Evolutionary conservation across 2,888 invertebrate species (phyloP).

Genomic region (Caenorhabditis japonica): DNA sequence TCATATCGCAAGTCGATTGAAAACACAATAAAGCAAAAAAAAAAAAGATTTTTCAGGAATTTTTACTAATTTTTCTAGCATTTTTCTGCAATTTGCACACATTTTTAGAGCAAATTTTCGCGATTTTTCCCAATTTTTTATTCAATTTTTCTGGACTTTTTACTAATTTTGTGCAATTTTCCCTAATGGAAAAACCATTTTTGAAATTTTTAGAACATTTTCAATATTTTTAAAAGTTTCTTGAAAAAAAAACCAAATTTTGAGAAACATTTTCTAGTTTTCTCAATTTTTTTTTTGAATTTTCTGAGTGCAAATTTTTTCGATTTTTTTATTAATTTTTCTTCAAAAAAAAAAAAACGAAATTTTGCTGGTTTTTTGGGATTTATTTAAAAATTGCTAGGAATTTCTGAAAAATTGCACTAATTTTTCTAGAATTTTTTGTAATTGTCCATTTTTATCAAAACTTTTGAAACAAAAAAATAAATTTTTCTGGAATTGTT

Average conservation of each 20-base stretch:
- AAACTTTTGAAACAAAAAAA: background rate
- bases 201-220: too few species aligned
- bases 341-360: background rate
- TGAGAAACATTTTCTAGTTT: background rate
- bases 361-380: background rate
- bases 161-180: too few species aligned
- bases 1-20: too few species aligned
- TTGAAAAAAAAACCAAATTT: background rate
- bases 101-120: background rate
- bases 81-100: too few species aligned
- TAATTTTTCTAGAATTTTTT: too few species aligned
- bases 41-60: too few species aligned
- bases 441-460: too few species aligned
- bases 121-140: background rate
- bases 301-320: background rate
- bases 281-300: conserved; percentile 2
- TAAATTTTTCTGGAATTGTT: background rate
- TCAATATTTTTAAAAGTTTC: too few species aligned
- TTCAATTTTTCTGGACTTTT: too few species aligned
- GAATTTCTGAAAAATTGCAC: background rate
- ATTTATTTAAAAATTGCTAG: background rate
- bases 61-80: too few species aligned
- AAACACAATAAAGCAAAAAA: too few species aligned
- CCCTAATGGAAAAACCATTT: too few species aligned
- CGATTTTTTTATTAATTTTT: background rate